Evolutionary conservation across 2,888 invertebrate species (phyloP).

Genomic region (Sabatieria punctata): DNA sequence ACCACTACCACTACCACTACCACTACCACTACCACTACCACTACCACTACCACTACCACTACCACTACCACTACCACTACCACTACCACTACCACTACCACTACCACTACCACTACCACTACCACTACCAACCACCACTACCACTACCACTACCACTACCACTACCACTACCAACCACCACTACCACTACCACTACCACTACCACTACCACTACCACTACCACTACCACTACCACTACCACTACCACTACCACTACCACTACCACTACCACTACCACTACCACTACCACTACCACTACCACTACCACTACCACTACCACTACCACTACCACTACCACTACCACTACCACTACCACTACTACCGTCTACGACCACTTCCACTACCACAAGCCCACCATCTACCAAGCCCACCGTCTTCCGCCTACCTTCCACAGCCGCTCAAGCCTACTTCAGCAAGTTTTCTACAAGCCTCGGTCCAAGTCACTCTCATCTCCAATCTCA

Average conservation of each 20-base stretch:
- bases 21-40: conserved; percentile 5
- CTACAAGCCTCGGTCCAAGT: no score
- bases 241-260: conserved; percentile 13
- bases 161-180: no score
- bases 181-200: conserved; percentile 14
- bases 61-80: conserved; percentile 1
- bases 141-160: conserved; percentile 14
- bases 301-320: conserved; percentile 15
- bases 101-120: conserved; percentile 5
- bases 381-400: conserved; percentile 1
- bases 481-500: no score
- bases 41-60: conserved; percentile 3
- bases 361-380: conserved; percentile 6
- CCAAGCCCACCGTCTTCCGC: no score
- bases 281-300: conserved; percentile 14
- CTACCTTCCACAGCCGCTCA: not conserved
- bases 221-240: conserved; percentile 12
- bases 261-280: conserved; percentile 13
- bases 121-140: no score
- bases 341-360: conserved; percentile 17
- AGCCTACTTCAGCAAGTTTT: no score
- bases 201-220: conserved; percentile 14
- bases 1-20: conserved; percentile 4
- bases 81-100: not conserved
- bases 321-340: conserved; percentile 16